Percentiles rank a stretch among this genome's conserved stretches.
Evolutionary conservation across 2,888 invertebrate species (phyloP).

Genomic region (Hypercompe scribonia): DNA sequence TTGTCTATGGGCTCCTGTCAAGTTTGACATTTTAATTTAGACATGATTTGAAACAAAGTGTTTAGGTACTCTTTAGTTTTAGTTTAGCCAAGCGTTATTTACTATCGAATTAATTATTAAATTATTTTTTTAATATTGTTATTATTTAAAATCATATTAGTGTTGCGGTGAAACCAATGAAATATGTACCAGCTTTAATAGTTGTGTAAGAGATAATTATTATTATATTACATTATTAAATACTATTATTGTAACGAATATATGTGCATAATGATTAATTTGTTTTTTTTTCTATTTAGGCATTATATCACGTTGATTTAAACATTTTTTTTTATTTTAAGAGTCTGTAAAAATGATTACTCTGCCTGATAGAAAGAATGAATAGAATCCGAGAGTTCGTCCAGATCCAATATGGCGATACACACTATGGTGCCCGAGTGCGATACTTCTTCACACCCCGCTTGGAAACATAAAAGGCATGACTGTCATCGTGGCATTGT

Average conservation of each 20-base stretch:
- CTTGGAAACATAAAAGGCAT: no score
- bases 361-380: no score
- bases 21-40: background rate
- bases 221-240: conserved; percentile 73
- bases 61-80: conserved; percentile 8
- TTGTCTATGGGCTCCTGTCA: background rate
- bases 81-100: conserved; percentile 24
- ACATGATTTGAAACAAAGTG: background rate
- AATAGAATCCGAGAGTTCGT: no score
- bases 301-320: no score
- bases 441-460: no score
- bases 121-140: conserved; percentile 23
- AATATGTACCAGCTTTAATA: conserved; percentile 84
- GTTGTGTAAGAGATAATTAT: conserved; percentile 73
- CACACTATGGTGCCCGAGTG: no score
- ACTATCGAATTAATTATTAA: conserved; percentile 23
- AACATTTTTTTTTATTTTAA: no score
- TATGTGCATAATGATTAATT: conserved; percentile 77
- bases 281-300: background rate
- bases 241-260: conserved; percentile 78
- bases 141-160: conserved; percentile 57
- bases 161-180: conserved; percentile 74
- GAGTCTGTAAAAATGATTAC: no score
- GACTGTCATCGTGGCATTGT: no score
- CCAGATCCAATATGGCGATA: no score